A percentile compares a stretch with the other conserved stretches of the same genome.
Conservation (phyloP, 1,140 invertebrate species). For the Drosophila santomea region DNA sequence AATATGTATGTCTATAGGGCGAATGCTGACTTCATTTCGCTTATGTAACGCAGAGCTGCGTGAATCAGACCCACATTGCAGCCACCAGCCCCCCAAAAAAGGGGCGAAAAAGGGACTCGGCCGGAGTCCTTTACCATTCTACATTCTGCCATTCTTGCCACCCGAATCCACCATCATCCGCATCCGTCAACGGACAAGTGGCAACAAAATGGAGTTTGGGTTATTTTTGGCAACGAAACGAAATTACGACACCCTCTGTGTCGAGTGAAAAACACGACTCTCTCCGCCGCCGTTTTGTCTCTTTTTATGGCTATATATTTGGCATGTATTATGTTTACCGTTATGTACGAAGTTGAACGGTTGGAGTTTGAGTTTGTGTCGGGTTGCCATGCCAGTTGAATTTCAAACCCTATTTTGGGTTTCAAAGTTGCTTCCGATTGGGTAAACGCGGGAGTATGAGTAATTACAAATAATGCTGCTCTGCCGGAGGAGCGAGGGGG, state of each 20-base stretch:
- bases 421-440: constrained; percentile 84
- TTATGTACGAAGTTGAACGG: constrained; percentile 35
- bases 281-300: constrained; percentile 31
- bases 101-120: not conserved
- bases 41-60: constrained; percentile 44
- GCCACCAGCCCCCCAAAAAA: not conserved
- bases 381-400: constrained; percentile 72
- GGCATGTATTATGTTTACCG: constrained; percentile 29
- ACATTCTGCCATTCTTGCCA: not conserved
- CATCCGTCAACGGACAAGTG: constrained; percentile 18
- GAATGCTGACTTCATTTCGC: constrained; percentile 68
- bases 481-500: constrained; percentile 9
- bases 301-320: constrained; percentile 34
- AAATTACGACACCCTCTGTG: constrained; percentile 79
- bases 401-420: constrained; percentile 83
- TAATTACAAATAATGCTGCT: constrained; percentile 80
- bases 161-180: constrained; percentile 3
- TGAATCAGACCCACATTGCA: constrained; percentile 48
- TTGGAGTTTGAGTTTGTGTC: constrained; percentile 11
- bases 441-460: constrained; percentile 78
- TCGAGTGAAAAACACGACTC: constrained; percentile 30
- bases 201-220: constrained; percentile 78
- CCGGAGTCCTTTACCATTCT: constrained; percentile 2
- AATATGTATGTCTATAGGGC: constrained; percentile 63
- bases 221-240: constrained; percentile 78